Evolutionary conservation across 1,140 invertebrate genomes (phyloP).

Genomic region (Aphelenchoides avenae): DNA sequence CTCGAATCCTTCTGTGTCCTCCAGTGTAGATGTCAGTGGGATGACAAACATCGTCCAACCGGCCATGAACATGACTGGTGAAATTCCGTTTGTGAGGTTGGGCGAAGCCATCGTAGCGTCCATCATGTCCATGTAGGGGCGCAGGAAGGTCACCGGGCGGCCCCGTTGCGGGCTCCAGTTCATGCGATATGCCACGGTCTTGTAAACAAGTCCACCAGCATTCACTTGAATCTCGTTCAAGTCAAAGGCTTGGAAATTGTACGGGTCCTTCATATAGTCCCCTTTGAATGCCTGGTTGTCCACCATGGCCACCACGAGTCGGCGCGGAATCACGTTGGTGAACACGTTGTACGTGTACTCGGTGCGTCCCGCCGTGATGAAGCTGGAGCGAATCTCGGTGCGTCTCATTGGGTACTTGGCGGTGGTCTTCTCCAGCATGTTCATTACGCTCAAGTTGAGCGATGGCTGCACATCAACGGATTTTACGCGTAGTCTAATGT

Average conservation of each 20-base stretch:
- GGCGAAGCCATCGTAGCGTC: constrained; percentile 14
- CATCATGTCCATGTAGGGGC: constrained; percentile 29
- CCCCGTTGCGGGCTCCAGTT: no score
- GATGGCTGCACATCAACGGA: constrained; percentile 20
- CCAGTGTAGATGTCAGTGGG: constrained; percentile 6
- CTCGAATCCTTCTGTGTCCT: constrained; percentile 18
- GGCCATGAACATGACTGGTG: constrained; percentile 3
- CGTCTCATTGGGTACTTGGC: constrained; percentile 19
- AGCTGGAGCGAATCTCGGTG: constrained; percentile 20
- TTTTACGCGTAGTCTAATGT: constrained; percentile 23
- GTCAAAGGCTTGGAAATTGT: constrained; percentile 23
- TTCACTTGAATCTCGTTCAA: background rate
- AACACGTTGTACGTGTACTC: constrained; percentile 14
- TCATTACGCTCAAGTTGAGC: constrained; percentile 17
- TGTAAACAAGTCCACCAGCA: constrained; percentile 5
- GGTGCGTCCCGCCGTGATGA: constrained; percentile 11
- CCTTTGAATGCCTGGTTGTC: constrained; percentile 12
- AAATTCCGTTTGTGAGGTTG: constrained; percentile 12
- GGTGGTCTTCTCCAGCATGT: constrained; percentile 7
- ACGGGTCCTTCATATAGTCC: background rate
- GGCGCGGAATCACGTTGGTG: constrained; percentile 14
- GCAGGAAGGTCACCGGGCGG: background rate
- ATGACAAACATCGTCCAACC: constrained; percentile 25
- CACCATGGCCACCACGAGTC: constrained; percentile 9
- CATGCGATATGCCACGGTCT: constrained; percentile 14